Evolutionary conservation across 2,113 vertebrate species (phyloP).

Genomic region (Siphamia tubifer): DNA sequence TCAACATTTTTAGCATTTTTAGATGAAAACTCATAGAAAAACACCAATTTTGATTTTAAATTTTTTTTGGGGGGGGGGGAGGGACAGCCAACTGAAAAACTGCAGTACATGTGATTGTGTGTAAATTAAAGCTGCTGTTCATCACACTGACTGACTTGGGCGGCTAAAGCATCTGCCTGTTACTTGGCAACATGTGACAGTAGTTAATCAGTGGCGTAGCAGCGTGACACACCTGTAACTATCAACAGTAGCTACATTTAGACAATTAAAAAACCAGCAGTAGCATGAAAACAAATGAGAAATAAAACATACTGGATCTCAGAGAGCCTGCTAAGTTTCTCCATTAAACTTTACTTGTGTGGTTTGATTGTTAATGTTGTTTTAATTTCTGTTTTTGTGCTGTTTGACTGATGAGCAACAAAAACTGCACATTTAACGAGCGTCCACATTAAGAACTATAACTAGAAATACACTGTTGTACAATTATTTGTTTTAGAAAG

Average conservation of each 20-base stretch:
- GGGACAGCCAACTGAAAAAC: not conserved
- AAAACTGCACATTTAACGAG: too few species aligned
- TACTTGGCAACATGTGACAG: not conserved
- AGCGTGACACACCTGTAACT: not conserved
- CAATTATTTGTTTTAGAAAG: too few species aligned
- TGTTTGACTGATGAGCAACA: too few species aligned
- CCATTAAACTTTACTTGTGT: not conserved
- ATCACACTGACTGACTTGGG: not conserved
- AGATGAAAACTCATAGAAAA: not conserved
- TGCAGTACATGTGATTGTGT: not conserved
- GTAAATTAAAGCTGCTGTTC: not conserved
- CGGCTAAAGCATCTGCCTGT: not conserved
- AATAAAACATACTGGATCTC: not conserved
- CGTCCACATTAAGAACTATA: too few species aligned
- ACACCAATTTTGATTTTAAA: not conserved
- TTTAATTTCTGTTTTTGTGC: constrained; percentile 19
- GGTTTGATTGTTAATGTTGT: not conserved
- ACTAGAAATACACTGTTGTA: too few species aligned
- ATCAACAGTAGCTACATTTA: not conserved
- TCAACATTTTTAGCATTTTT: not conserved
- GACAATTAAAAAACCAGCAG: constrained; percentile 1
- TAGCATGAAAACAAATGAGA: not conserved
- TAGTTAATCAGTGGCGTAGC: not conserved
- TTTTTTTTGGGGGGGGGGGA: too few species aligned
- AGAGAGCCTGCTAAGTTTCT: not conserved